phyloP scores from a whole-genome alignment of 2,113 vertebrate genomes.

The Balaeniceps rex region DNA sequence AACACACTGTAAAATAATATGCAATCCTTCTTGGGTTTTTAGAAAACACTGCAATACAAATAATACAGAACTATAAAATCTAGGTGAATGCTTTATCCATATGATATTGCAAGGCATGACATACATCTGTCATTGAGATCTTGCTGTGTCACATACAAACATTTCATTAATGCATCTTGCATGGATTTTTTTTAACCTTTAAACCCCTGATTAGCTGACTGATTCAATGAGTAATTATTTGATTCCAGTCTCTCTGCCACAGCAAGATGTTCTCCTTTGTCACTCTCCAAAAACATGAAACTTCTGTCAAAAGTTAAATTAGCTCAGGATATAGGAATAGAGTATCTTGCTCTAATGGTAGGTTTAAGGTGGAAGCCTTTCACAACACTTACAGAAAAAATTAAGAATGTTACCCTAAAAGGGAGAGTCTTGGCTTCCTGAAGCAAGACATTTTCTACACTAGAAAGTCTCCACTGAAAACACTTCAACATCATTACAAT shows the following conservation, averaged over 20 bases:
- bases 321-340: background rate
- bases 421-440: background rate
- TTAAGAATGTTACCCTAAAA: background rate
- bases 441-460: background rate
- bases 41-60: background rate
- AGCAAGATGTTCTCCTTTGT: background rate
- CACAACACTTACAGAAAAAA: background rate
- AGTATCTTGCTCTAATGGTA: background rate
- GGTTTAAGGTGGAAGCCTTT: background rate
- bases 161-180: background rate
- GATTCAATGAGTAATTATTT: background rate
- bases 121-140: background rate
- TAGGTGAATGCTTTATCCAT: background rate
- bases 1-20: background rate
- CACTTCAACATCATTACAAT: background rate
- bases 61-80: background rate
- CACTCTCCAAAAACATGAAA: background rate
- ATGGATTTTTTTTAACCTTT: background rate
- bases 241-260: background rate
- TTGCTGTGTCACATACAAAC: background rate
- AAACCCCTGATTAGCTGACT: background rate
- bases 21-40: background rate
- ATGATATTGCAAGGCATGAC: background rate
- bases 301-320: background rate
- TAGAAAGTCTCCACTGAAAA: background rate